Base-by-base conservation (phyloP, 2,797 vertebrate genomes). In the Artibeus jamaicensis region DNA sequence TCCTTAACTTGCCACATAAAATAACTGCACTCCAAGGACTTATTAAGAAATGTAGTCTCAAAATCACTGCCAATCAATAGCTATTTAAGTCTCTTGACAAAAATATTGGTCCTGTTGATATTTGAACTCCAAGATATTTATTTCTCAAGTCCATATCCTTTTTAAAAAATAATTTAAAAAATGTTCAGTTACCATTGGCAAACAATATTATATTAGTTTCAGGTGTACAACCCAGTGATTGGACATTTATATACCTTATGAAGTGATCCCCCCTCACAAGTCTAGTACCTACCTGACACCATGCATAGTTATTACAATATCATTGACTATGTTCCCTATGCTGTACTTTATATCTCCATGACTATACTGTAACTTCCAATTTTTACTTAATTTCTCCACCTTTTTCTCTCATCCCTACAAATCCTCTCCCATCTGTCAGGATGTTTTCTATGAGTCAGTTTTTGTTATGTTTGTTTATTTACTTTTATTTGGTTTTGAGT, bases 21-120 rank as follows among this genome's bases (percentile, higher is more conserved):
- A 96, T 84, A 74, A 93, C 76, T 86, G 48, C 34, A 62, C 76
- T 70, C 65, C 10, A 67, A 86, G 34, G 76, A 68, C 79, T 84
- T 85, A 53, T 76, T 89, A 68, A 53, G 19, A 89, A 96, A 91
- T 65, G 53, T 26, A 71, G 37, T 91, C 57, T 93, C 79, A 48
- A 44, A 77, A 94, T 93, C 55, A 95, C 67, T 96, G 57, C 81
- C 53, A 94, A 89, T 81, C 84, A 89, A 94, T 87, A 79, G 14
- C 76, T 96, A 68, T 77, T 86, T 77, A 89, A 86, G 42, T 89
- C 67, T 91, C 34, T n/a, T 26, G 2, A 74, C 7, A 19, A 71
- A 95, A 77, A 46, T 53, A 57, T 39, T 55, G 22, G 59, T 82
- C 19, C 29, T 68, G 57, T 89, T 77, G 37, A 67, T 77, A 67